A percentile compares a stretch with the other conserved stretches of the same genome.
Conservation (phyloP, 2,113 vertebrate genomes). For the Meriones unguiculatus region DNA sequence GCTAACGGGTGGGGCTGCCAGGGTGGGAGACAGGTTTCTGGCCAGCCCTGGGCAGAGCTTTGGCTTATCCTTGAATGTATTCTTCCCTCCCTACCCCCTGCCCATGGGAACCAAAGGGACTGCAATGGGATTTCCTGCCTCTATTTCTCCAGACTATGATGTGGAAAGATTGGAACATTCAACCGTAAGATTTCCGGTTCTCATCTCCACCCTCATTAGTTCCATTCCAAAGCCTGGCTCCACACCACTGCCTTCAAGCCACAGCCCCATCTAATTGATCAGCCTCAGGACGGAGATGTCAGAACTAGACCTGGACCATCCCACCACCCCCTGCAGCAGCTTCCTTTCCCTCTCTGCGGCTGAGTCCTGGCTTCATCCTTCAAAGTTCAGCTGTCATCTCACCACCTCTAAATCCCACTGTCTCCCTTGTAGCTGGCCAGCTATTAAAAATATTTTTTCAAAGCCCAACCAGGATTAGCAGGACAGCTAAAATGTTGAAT, state of each 20-base stretch:
- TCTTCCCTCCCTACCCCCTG: background rate
- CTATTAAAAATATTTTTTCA: conserved; percentile 3
- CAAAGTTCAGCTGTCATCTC: background rate
- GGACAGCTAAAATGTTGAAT: background rate
- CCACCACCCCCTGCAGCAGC: too few relatives aligned
- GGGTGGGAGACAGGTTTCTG: conserved; percentile 28
- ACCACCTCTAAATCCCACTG: background rate
- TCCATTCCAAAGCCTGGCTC: conserved; percentile 33
- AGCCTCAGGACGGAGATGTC: background rate
- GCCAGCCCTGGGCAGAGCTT: conserved; percentile 48
- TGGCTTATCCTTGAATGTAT: conserved; percentile 16
- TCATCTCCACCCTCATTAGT: background rate
- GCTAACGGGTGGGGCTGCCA: conserved; percentile 34
- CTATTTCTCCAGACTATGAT: conserved; percentile 34
- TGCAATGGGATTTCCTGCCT: conserved; percentile 42
- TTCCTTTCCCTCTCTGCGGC: background rate
- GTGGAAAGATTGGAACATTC: conserved; percentile 36
- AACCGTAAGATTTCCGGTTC: conserved; percentile 5
- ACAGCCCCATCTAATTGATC: background rate
- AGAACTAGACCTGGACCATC: background rate
- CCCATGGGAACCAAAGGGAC: conserved; percentile 43
- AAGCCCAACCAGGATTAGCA: conserved; percentile 17
- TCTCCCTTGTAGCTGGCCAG: background rate
- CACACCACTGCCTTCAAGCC: background rate
- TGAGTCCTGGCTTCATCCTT: background rate